Evolutionary conservation across 2,888 invertebrate genomes (phyloP).

Genomic region (Cabera pusaria): DNA sequence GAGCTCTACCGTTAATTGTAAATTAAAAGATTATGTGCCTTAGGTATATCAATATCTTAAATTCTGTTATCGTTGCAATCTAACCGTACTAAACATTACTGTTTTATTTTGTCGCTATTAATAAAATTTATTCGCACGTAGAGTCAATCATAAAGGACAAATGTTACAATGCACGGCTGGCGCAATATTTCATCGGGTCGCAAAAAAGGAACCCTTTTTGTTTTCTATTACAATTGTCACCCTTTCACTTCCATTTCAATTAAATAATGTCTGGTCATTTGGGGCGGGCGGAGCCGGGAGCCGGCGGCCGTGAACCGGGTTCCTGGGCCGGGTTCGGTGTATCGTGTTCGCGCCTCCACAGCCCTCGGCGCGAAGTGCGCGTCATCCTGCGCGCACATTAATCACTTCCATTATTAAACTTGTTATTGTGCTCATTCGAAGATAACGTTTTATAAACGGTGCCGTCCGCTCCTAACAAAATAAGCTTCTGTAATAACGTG

Average conservation of each 20-base stretch:
- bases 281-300: constrained; percentile 53
- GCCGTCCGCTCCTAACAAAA: constrained; percentile 76
- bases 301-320: too few species aligned
- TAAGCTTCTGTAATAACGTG: constrained; percentile 80
- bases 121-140: constrained; percentile 22
- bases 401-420: constrained; percentile 81
- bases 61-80: too few species aligned
- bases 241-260: constrained; percentile 81
- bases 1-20: too few species aligned
- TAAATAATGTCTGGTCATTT: constrained; percentile 84
- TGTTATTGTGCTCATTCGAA: constrained; percentile 82
- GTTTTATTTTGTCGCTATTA: too few species aligned
- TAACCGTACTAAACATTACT: too few species aligned
- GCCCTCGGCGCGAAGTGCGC: constrained; percentile 70
- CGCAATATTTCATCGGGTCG: constrained; percentile 76
- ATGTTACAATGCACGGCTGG: constrained; percentile 79
- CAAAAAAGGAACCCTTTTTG: constrained; percentile 77
- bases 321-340: constrained; percentile 41
- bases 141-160: constrained; percentile 60
- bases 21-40: too few species aligned
- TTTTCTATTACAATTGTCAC: constrained; percentile 82
- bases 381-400: constrained; percentile 81
- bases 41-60: too few species aligned
- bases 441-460: constrained; percentile 82
- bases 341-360: constrained; percentile 67